Conservation (phyloP, 1,140 invertebrate species). For the Calliopsis andreniformis region DNA sequence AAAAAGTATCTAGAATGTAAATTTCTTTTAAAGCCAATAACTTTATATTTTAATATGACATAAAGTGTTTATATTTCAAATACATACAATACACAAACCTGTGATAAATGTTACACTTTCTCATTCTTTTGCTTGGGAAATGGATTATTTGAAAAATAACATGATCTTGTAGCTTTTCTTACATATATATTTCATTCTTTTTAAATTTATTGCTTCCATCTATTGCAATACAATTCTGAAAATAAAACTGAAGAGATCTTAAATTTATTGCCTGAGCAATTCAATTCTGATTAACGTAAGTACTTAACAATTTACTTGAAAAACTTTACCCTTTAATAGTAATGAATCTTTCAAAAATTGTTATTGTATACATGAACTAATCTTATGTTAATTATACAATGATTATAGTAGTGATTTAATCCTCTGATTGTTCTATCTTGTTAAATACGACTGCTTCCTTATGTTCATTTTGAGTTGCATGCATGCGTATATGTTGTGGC, state of each 20-base stretch:
- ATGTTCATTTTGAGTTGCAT: conserved; percentile 77
- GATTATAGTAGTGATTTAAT: conserved; percentile 26
- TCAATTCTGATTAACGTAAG: not conserved
- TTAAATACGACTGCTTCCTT: conserved; percentile 50
- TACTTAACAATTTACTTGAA: not conserved
- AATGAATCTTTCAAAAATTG: not conserved
- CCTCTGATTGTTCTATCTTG: conserved; percentile 14
- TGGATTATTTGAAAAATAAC: conserved; percentile 28
- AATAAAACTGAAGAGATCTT: not conserved
- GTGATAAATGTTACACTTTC: conserved; percentile 22
- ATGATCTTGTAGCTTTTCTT: not conserved
- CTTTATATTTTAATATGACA: no score
- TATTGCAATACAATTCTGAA: conserved; percentile 1
- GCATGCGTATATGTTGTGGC: conserved; percentile 79
- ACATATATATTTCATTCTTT: not conserved
- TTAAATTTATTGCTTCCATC: conserved; percentile 2
- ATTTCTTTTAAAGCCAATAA: no score
- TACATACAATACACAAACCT: conserved; percentile 25
- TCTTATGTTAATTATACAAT: conserved; percentile 13
- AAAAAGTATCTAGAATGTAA: no score
- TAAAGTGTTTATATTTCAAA: not conserved
- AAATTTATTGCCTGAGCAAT: not conserved
- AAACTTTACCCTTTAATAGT: not conserved
- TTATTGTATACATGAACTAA: conserved; percentile 1
- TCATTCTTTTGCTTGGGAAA: conserved; percentile 25